Evolutionary conservation across 1,140 invertebrate genomes (phyloP), one percentile per base, ranked within the genome.

Genomic region (Episyrphus balteatus): DNA sequence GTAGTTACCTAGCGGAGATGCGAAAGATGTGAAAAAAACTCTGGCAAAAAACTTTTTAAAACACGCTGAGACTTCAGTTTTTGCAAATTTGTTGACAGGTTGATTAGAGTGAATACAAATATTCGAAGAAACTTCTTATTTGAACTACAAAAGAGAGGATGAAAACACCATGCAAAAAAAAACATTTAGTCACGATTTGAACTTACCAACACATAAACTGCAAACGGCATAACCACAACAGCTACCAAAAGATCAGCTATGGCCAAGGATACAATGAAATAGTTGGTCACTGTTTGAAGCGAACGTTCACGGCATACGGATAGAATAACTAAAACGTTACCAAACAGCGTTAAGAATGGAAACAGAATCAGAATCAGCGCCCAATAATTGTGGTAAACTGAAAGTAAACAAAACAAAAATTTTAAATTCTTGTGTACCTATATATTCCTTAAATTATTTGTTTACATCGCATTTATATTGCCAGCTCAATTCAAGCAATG

Each of bases 251-350:
- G 79, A 74, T 98, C 95, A 12, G 95, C 95, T 10, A 98, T 80
- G n/a, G 94, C 95, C 54, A 98, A 74, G 51, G 91, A 95, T 53
- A 97, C 92, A 66, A 98, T 98, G 74, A 98, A 97, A 72, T 97
- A 98, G 73, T 98, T 98, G 42, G 94, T 98, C 47, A 91, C 91
- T 8, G 92, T 94, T 65, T 95, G 90, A 39, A 97, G 70, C 42
- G 86, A 80, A 53, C 91, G 75, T 70, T 97, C 93, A 39, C 88
- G 76, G 46, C 84, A 83, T 9, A 99, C 94, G 57, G 88, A 90
- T 55, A 96, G 70, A 53, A 98, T 97, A 47, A 99, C 94, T 46
- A 99, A 78, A 46, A 94, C 84, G 72, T 98, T 98, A 30, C 93
- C 94, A 70, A 98, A 96, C 11, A 98, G 78, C 1, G 93, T 96